Evolutionary conservation across 2,797 vertebrate species (phyloP).

Genomic region (Onychomys torridus): DNA sequence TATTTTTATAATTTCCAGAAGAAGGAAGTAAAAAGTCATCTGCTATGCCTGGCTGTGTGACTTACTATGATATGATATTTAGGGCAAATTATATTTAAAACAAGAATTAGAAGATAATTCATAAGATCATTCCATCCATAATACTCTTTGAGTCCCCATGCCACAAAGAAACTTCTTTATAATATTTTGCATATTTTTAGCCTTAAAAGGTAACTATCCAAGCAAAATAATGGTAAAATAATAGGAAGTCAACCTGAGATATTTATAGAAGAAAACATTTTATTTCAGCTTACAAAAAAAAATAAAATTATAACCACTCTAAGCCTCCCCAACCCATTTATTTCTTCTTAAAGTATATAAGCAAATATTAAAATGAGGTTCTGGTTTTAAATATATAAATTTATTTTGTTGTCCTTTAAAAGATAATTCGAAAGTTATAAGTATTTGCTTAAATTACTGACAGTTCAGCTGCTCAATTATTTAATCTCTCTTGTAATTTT

Average conservation of each 20-base stretch:
- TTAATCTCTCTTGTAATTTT: slow-evolving; percentile 52
- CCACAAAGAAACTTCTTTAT: neutral
- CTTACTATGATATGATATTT: neutral
- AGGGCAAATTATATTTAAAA: neutral
- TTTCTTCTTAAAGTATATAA: neutral
- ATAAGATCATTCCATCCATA: neutral
- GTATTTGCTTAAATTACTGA: slow-evolving; percentile 42
- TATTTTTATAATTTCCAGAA: neutral
- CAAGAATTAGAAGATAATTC: neutral
- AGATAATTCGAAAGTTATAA: slow-evolving; percentile 38
- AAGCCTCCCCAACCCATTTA: neutral
- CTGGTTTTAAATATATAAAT: slow-evolving; percentile 20
- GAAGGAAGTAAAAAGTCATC: neutral
- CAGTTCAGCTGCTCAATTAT: slow-evolving; percentile 15
- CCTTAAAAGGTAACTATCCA: slow-evolving; percentile 5
- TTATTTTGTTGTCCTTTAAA: slow-evolving; percentile 28
- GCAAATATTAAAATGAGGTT: slow-evolving; percentile 16
- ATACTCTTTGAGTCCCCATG: neutral
- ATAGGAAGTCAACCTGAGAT: slow-evolving; percentile 39
- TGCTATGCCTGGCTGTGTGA: neutral
- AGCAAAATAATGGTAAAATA: slow-evolving; percentile 32
- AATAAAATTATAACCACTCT: neutral
- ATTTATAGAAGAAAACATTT: neutral
- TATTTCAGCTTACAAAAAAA: neutral
- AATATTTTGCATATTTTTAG: neutral